A percentile compares a stretch with the other conserved stretches of the same genome.
Conservation (phyloP, 2,797 vertebrate species). For the Rhabdomys pumilio region DNA sequence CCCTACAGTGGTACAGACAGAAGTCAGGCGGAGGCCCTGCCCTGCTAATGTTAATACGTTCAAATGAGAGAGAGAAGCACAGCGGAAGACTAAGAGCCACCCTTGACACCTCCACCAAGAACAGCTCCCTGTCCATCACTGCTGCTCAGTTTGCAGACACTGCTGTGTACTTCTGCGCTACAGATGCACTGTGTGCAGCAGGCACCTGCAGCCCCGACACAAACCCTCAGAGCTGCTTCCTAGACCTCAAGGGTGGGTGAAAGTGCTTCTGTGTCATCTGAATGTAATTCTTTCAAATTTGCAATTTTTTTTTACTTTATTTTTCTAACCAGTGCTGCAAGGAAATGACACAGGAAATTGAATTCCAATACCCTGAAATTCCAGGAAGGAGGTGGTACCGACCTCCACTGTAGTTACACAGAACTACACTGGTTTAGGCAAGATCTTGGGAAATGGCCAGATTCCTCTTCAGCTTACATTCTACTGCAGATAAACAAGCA, state of each 20-base stretch:
- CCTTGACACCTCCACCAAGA: background rate
- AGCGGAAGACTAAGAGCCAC: slow-evolving; percentile 26
- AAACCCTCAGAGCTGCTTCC: background rate
- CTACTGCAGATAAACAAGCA: background rate
- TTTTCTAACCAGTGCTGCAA: background rate
- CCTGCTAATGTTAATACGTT: background rate
- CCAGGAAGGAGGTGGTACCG: background rate
- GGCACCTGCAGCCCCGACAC: background rate
- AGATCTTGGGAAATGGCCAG: background rate
- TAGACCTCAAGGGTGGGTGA: accelerated
- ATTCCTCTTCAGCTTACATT: background rate
- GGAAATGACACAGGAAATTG: background rate
- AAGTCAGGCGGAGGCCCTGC: background rate
- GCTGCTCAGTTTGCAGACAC: background rate
- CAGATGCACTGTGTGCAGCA: background rate
- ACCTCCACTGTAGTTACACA: background rate
- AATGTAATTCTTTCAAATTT: background rate
- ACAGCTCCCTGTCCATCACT: background rate
- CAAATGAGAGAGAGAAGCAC: slow-evolving; percentile 53
- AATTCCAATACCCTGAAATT: background rate
- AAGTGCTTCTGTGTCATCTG: background rate
- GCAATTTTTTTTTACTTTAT: background rate
- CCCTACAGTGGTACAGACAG: slow-evolving; percentile 71
- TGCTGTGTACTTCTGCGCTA: slow-evolving; percentile 65
- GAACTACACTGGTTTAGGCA: background rate